These are phyloP conservation scores for Fulica atra DNA, from an alignment of 2,113 vertebrate genomes.

Conservation along the genomic window DNA sequence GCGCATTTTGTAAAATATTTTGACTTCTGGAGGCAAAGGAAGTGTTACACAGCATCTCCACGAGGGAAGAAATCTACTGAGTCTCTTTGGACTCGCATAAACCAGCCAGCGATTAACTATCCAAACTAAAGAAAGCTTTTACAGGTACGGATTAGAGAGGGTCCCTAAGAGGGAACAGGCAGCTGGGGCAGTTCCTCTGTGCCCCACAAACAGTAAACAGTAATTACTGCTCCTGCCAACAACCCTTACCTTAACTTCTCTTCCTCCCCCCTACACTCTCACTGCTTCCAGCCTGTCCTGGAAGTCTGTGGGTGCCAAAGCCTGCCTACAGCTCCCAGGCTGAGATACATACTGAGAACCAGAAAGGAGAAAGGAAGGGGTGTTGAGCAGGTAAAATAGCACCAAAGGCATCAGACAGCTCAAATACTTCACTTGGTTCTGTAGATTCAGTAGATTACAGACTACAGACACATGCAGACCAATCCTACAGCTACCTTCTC, in stretches of 20 bases:
- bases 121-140: neutral
- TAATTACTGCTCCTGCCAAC: neutral
- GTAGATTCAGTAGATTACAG: neutral
- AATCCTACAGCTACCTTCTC: neutral
- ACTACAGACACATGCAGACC: too few relatives aligned
- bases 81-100: neutral
- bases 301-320: neutral
- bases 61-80: neutral
- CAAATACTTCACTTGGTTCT: neutral
- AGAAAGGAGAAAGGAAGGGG: neutral
- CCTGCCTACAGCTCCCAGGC: neutral
- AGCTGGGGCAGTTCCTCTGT: neutral
- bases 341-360: neutral
- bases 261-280: neutral
- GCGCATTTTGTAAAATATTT: neutral
- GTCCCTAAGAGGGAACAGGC: neutral
- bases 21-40: neutral
- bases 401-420: neutral
- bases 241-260: neutral
- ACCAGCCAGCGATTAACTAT: neutral
- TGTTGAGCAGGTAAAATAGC: neutral
- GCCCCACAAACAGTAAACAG: neutral
- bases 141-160: neutral
- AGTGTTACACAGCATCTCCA: neutral
- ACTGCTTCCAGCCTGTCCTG: neutral